Evolutionary conservation across 2,797 vertebrate species (phyloP), one percentile per base, ranked within the genome.

Genomic region (Epinephelus malabaricus): DNA sequence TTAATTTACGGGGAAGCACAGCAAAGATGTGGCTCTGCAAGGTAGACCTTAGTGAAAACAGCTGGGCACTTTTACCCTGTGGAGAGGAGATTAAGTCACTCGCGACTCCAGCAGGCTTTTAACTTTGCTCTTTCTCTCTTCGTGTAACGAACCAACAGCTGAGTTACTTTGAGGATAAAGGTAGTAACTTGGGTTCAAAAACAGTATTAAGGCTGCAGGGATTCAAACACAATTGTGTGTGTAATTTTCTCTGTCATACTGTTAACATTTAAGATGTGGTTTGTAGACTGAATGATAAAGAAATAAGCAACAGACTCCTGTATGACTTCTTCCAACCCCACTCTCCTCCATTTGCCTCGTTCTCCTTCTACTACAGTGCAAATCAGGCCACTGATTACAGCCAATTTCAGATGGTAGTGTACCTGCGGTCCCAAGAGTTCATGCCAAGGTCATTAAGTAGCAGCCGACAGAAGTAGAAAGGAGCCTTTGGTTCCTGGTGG

Each of bases 391-490:
- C n/a, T 38, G 30, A 65, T 23, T 27, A 13, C 2, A 56, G 23
- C 12, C 1, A 51, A 21, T 67, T n/a, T 14, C 4, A 79, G 38
- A 23, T 67, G 46, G 23, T 58, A 59, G 56, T 17, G 70, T 97
- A 99, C 98, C 98, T 99, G 94, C 97, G 97, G 5, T 99, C 98
- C 98, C 98, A 99, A 64, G 98, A 98, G 92, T 99, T 98, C 98
- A 99, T 99, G 78, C 98, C 98, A 73, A 99, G 94, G 90, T 98
- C 97, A 46, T 98, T 96, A 3, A 99, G 96, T 83, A 99, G 89
- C 75, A 98, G 94, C 18, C 97, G 96, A 85, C 98, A 99, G 94
- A 98, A 98, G 89, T 99, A 98, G 89, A 99, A 99, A 6, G 97
- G 95, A 17, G 97, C 97, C 45, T 95, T 97, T 4, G 97, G 97